Conservation (phyloP, 2,888 invertebrate species). For the Drosophila merina region DNA sequence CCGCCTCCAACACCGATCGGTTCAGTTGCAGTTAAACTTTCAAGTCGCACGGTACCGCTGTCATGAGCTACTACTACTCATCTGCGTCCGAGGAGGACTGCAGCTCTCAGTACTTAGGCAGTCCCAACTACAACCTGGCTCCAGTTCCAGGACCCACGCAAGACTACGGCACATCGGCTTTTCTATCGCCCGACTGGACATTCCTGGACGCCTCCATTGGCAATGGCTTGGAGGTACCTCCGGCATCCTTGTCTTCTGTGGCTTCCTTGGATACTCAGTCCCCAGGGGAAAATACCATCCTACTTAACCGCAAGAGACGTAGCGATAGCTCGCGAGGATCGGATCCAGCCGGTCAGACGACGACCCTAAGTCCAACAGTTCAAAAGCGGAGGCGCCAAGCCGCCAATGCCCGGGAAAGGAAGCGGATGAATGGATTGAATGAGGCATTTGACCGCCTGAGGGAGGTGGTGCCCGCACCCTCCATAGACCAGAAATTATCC, state of each 20-base stretch:
- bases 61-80: slow-evolving; percentile 74
- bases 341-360: slow-evolving; percentile 7
- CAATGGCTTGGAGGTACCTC: neutral
- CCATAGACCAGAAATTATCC: slow-evolving; percentile 89
- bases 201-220: slow-evolving; percentile 45
- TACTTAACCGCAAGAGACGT: neutral
- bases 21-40: slow-evolving; percentile 67
- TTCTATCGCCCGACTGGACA: slow-evolving; percentile 65
- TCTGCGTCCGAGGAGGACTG: slow-evolving; percentile 80
- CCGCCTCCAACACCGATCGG: slow-evolving; percentile 30
- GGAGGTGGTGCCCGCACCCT: slow-evolving; percentile 89
- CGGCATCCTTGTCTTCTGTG: slow-evolving; percentile 7
- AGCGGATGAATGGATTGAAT: slow-evolving; percentile 91
- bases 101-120: slow-evolving; percentile 78
- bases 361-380: slow-evolving; percentile 85
- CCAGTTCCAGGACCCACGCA: slow-evolving; percentile 18
- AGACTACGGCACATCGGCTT: slow-evolving; percentile 39
- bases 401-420: slow-evolving; percentile 90
- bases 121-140: slow-evolving; percentile 73
- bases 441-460: slow-evolving; percentile 90
- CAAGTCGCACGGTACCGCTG: slow-evolving; percentile 54
- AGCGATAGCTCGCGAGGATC: slow-evolving; percentile 17
- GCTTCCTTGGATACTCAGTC: neutral
- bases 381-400: slow-evolving; percentile 87
- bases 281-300: neutral